These are phyloP conservation scores for Centropyge bicolor DNA, from an alignment of 2,797 vertebrate species.

Conservation along the genomic window DNA sequence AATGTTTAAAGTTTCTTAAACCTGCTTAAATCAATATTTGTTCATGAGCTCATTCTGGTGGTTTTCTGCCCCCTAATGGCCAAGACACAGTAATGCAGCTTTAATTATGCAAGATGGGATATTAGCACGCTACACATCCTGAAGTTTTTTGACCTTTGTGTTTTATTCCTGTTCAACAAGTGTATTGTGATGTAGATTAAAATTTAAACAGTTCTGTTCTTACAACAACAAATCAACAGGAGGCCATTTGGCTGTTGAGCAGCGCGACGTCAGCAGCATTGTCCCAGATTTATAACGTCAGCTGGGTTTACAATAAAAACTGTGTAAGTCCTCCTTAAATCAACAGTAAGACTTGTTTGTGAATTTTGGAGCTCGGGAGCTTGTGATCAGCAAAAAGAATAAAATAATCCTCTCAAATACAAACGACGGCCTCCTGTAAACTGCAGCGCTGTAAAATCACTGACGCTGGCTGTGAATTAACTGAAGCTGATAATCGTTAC, in stretches of 20 bases:
- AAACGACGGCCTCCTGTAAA: too few relatives aligned
- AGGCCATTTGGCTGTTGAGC: too few relatives aligned
- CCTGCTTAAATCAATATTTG: background rate
- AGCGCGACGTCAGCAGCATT: too few relatives aligned
- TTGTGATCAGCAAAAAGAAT: background rate
- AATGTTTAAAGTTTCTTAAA: background rate
- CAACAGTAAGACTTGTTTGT: background rate
- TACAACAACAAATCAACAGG: background rate
- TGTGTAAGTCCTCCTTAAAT: background rate
- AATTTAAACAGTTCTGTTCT: background rate
- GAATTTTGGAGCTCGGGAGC: background rate
- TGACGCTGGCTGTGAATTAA: background rate
- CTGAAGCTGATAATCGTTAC: background rate
- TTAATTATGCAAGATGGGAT: background rate
- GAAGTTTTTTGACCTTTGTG: too few relatives aligned
- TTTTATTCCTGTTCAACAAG: background rate
- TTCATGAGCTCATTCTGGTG: too few relatives aligned
- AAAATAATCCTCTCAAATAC: background rate
- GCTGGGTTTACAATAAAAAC: background rate
- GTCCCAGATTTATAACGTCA: background rate
- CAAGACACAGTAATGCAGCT: background rate
- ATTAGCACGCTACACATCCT: too few relatives aligned
- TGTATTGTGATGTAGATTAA: too few relatives aligned
- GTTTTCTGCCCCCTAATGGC: conserved; percentile 5
- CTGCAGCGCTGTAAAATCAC: background rate